Evolutionary conservation across 30 jellyfish, hydroid and myxozoan genomes (phyloP).

Genomic region (Cassiopea xamachana): DNA sequence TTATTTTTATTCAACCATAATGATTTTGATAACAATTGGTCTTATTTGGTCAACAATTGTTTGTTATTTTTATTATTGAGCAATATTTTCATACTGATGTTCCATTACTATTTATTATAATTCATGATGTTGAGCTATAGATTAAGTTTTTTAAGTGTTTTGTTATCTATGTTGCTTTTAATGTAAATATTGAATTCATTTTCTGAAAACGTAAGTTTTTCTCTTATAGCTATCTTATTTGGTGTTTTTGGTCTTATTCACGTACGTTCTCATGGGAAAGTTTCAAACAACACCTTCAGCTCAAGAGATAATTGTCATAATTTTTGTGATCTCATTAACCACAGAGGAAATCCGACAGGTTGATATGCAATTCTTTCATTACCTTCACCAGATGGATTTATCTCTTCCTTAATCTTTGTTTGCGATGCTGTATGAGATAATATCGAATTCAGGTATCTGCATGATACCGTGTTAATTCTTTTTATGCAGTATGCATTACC

Average conservation of each 20-base stretch:
- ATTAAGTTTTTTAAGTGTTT: background rate
- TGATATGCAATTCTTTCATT: background rate
- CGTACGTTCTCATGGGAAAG: slow-evolving; percentile 75
- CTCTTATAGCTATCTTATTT: slow-evolving; percentile 67
- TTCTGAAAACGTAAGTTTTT: background rate
- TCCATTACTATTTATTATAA: too few species aligned
- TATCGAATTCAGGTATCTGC: too few species aligned
- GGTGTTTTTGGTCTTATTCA: slow-evolving; percentile 69
- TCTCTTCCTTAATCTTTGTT: background rate
- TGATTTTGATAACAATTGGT: too few species aligned
- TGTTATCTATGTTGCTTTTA: too few species aligned
- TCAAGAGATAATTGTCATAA: slow-evolving; percentile 64
- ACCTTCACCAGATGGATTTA: background rate
- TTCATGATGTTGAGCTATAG: too few species aligned
- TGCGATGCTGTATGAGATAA: too few species aligned
- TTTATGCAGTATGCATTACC: too few species aligned
- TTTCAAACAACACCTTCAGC: slow-evolving; percentile 33
- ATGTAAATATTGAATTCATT: background rate
- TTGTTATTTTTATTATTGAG: too few species aligned
- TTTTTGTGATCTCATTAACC: slow-evolving; percentile 74
- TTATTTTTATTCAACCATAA: too few species aligned
- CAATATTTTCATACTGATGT: too few species aligned
- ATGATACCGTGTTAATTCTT: too few species aligned
- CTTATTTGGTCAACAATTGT: too few species aligned
- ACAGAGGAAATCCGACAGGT: slow-evolving; percentile 94